Conservation (phyloP, 2,797 vertebrate species). For the Acanthornis magna region DNA sequence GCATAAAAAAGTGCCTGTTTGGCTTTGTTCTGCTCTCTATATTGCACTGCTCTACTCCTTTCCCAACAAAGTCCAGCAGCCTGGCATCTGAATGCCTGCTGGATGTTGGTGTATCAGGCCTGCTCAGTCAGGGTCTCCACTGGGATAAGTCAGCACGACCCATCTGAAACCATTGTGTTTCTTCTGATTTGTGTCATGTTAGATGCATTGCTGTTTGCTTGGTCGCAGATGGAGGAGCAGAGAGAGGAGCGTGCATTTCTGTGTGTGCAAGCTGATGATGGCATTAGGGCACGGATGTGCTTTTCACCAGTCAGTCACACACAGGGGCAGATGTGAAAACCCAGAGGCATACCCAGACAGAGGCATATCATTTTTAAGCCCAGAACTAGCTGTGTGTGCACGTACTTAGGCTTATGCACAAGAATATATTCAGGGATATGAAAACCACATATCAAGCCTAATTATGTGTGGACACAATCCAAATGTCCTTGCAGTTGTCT, state of each 20-base stretch:
- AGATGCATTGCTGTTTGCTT: not conserved
- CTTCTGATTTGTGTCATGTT: not conserved
- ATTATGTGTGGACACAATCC: not conserved
- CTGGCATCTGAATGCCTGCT: not conserved
- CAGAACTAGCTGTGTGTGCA: not conserved
- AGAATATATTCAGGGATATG: not conserved
- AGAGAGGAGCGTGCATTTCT: not conserved
- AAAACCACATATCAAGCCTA: not conserved
- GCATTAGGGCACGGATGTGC: not conserved
- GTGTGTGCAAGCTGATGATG: not conserved
- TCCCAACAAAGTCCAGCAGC: not conserved
- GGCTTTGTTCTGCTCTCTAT: constrained; percentile 26
- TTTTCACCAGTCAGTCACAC: not conserved
- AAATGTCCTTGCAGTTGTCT: not conserved
- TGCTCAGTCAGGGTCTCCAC: not conserved
- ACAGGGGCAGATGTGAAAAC: constrained; percentile 9
- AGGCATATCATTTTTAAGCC: not conserved
- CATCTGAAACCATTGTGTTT: not conserved
- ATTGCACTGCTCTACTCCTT: not conserved
- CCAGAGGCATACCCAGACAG: not conserved
- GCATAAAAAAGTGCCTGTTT: constrained; percentile 33
- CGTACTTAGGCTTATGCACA: not conserved
- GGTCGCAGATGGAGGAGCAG: not conserved
- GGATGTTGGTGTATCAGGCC: not conserved
- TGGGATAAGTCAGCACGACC: not conserved